phyloP scores from a whole-genome alignment of 2,888 invertebrate genomes.

The Loripinus fragilis region DNA sequence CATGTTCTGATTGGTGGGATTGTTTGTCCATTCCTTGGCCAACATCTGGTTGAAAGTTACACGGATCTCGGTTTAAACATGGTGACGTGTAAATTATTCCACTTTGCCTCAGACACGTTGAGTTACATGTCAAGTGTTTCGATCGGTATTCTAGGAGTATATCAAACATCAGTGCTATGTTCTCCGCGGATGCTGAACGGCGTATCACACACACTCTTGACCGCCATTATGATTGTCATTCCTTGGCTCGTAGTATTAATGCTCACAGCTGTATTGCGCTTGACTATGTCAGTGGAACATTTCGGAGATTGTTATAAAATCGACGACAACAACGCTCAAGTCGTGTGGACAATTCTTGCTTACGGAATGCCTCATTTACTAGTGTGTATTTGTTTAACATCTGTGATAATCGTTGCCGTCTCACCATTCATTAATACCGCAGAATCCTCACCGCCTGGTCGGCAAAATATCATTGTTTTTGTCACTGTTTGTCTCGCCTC shows the following conservation, averaged over 20 bases:
- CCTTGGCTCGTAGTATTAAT: constrained; percentile 54
- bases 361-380: constrained; percentile 38
- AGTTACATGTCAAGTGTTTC: constrained; percentile 53
- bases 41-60: constrained; percentile 27
- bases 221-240: constrained; percentile 49
- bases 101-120: constrained; percentile 39
- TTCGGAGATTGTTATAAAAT: constrained; percentile 51
- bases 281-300: constrained; percentile 59
- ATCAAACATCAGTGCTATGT: constrained; percentile 45
- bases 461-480: constrained; percentile 41
- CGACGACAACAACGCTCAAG: constrained; percentile 48
- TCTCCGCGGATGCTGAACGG: constrained; percentile 48
- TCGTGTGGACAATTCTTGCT: constrained; percentile 47
- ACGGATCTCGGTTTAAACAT: constrained; percentile 28
- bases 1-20: constrained; percentile 52
- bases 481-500: constrained; percentile 36
- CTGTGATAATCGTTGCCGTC: constrained; percentile 27
- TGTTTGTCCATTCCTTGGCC: constrained; percentile 46
- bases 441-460: constrained; percentile 33
- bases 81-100: constrained; percentile 47
- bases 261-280: constrained; percentile 44
- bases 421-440: constrained; percentile 22
- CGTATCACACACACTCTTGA: constrained; percentile 47
- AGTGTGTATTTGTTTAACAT: constrained; percentile 35
- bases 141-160: constrained; percentile 50